Conservation (phyloP, 2,113 vertebrate species). For the Halcyon senegalensis region DNA sequence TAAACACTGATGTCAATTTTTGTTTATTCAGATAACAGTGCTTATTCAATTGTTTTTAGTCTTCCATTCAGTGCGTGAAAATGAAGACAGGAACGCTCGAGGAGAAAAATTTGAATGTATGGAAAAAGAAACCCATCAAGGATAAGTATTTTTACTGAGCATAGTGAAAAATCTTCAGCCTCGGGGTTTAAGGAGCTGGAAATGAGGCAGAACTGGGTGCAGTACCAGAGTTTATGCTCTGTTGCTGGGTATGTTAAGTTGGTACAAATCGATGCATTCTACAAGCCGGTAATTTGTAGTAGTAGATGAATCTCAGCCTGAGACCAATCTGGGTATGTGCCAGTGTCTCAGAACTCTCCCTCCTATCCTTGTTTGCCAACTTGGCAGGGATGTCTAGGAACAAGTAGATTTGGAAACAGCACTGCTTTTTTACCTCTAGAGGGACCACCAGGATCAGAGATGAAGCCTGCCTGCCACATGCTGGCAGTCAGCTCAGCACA, state of each 20-base stretch:
- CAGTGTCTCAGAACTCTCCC: background rate
- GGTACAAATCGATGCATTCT: background rate
- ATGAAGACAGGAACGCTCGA: background rate
- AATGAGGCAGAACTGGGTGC: background rate
- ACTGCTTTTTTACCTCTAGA: constrained; percentile 63
- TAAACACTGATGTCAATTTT: background rate
- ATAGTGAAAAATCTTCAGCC: background rate
- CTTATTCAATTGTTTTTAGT: background rate
- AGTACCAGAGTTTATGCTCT: background rate
- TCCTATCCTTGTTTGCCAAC: background rate
- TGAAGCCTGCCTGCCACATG: background rate
- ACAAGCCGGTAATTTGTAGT: background rate
- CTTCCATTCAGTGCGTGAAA: background rate
- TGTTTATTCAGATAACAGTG: background rate
- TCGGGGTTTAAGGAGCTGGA: background rate
- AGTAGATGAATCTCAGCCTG: background rate
- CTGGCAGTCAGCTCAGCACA: background rate
- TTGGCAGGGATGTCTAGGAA: background rate
- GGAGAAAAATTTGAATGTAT: background rate
- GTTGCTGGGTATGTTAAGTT: background rate
- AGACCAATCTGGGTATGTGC: background rate
- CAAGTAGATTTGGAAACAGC: background rate
- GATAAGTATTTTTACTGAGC: background rate
- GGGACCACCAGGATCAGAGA: constrained; percentile 69
- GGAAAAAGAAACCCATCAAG: background rate